Conservation (phyloP, 2,888 invertebrate species). For the Pseudanteris insignis region DNA sequence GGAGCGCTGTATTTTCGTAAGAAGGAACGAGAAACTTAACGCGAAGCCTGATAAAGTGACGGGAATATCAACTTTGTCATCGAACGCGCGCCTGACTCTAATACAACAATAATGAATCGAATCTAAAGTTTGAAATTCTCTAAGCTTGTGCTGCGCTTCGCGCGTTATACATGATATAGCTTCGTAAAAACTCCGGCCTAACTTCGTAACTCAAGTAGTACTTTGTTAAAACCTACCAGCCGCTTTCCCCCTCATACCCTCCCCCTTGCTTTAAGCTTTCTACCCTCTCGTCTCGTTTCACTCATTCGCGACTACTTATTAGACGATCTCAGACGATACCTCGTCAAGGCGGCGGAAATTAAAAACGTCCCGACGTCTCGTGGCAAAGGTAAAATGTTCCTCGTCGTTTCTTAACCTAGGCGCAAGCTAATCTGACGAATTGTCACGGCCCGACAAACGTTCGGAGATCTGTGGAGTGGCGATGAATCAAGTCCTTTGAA, state of each 20-base stretch:
- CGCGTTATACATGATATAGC: constrained; percentile 19
- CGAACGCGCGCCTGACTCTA: constrained; percentile 10
- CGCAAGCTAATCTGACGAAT: too few relatives aligned
- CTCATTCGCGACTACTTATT: constrained; percentile 27
- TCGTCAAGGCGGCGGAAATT: too few relatives aligned
- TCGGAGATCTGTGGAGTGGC: too few relatives aligned
- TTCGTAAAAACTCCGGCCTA: constrained; percentile 25
- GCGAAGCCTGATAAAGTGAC: too few relatives aligned
- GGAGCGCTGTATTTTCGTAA: too few relatives aligned
- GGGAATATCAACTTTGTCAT: constrained; percentile 27
- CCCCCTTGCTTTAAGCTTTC: constrained; percentile 1
- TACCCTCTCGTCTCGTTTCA: constrained; percentile 22
- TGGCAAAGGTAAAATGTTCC: too few relatives aligned
- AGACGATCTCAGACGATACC: constrained; percentile 22
- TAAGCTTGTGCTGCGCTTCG: constrained; percentile 13
- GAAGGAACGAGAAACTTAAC: too few relatives aligned
- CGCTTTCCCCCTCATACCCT: constrained; percentile 6
- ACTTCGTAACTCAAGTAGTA: constrained; percentile 24
- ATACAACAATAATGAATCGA: constrained; percentile 31
- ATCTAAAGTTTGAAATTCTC: constrained; percentile 24
- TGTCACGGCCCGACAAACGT: too few relatives aligned
- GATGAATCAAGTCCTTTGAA: too few relatives aligned
- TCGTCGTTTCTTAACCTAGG: too few relatives aligned
- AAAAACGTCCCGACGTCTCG: too few relatives aligned
- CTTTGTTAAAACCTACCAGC: constrained; percentile 29